These are phyloP conservation scores for Ganaspis sp. DNA, from an alignment of 1,140 invertebrate genomes.

Conservation along the genomic window DNA sequence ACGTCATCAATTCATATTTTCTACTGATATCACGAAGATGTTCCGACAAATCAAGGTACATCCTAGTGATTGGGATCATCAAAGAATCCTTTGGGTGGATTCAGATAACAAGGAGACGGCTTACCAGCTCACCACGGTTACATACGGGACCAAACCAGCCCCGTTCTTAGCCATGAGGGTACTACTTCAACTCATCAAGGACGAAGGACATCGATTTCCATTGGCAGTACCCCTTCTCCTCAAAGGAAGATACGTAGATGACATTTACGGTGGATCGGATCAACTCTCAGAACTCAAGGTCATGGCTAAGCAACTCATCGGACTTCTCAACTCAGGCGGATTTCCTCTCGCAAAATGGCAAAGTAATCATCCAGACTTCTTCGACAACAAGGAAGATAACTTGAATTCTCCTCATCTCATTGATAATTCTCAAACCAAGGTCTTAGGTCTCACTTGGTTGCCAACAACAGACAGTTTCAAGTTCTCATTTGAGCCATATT, in stretches of 20 bases:
- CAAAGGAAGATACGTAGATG: background rate
- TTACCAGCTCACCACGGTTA: conserved; percentile 33
- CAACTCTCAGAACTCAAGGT: too few species aligned
- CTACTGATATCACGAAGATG: conserved; percentile 38
- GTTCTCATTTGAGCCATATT: too few species aligned
- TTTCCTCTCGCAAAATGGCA: too few species aligned
- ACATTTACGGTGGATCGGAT: background rate
- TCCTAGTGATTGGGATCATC: background rate
- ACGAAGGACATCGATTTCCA: conserved; percentile 10
- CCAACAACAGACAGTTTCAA: too few species aligned
- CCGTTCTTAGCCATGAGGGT: conserved; percentile 34
- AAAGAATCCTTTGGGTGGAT: conserved; percentile 32
- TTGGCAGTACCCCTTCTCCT: conserved; percentile 12
- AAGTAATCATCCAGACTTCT: too few species aligned
- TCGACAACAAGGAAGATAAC: too few species aligned
- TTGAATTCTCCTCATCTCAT: too few species aligned
- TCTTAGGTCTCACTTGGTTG: too few species aligned
- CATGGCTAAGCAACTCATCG: too few species aligned
- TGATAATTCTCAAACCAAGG: too few species aligned
- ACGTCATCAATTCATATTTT: background rate
- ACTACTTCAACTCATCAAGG: background rate
- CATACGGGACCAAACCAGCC: conserved; percentile 25
- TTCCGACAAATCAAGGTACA: conserved; percentile 31
- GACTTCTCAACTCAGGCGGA: too few species aligned
- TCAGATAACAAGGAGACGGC: background rate